These are phyloP conservation scores for Pemphredon lugubris DNA, from an alignment of 2,888 invertebrate genomes.

Conservation along the genomic window DNA sequence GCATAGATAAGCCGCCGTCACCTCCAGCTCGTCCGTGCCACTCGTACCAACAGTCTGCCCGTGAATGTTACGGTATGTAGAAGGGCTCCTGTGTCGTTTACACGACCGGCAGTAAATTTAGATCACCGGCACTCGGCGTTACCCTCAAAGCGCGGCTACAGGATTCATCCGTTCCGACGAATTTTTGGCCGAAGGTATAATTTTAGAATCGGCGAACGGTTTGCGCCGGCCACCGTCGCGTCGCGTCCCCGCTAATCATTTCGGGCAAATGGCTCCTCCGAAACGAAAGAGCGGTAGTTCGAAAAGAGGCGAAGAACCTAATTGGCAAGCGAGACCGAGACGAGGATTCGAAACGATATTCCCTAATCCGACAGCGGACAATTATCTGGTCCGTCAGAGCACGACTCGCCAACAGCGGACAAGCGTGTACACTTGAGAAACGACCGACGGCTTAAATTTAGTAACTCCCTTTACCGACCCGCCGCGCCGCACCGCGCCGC, in stretches of 20 bases:
- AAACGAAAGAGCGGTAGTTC: conserved; percentile 20
- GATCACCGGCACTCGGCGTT: conserved; percentile 66
- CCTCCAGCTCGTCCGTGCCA: conserved; percentile 61
- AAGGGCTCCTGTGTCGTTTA: conserved; percentile 64
- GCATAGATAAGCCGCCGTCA: conserved; percentile 68
- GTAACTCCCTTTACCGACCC: conserved; percentile 65
- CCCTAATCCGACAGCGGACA: conserved; percentile 71
- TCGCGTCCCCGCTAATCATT: conserved; percentile 58
- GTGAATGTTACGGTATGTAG: conserved; percentile 68
- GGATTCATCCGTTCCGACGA: conserved; percentile 52
- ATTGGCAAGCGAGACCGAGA: conserved; percentile 57
- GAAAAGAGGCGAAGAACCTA: conserved; percentile 29
- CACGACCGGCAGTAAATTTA: conserved; percentile 66
- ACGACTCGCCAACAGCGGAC: conserved; percentile 60
- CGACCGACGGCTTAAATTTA: conserved; percentile 69
- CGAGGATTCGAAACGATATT: conserved; percentile 55
- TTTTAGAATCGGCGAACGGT: conserved; percentile 52
- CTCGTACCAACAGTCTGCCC: conserved; percentile 62
- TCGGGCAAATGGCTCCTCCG: conserved; percentile 55
- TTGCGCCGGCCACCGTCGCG: conserved; percentile 16
- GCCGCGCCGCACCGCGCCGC: conserved; percentile 38
- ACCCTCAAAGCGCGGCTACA: conserved; percentile 52
- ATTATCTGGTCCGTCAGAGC: conserved; percentile 70
- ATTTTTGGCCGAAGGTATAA: conserved; percentile 59
- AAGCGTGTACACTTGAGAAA: conserved; percentile 70